Conservation (phyloP, 2,888 invertebrate genomes). For the Spatulosminthurus flaviceps region DNA sequence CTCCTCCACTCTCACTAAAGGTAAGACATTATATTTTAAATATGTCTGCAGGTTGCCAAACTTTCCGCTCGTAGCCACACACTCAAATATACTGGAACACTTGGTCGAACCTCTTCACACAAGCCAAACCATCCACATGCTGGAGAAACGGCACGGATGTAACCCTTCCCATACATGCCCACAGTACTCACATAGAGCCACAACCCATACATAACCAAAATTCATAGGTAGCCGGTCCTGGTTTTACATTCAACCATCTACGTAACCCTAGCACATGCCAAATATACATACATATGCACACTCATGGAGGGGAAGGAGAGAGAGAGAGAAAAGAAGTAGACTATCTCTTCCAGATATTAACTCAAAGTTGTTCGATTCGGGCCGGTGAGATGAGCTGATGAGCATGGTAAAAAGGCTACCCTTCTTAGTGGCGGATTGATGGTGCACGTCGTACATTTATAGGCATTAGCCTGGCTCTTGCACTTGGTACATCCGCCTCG, state of each 20-base stretch:
- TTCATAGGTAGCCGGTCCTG: too few relatives aligned
- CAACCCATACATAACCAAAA: too few relatives aligned
- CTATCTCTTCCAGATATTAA: slow-evolving; percentile 1
- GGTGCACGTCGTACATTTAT: slow-evolving; percentile 18
- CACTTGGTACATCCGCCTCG: not conserved
- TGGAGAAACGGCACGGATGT: not conserved
- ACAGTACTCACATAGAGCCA: too few relatives aligned
- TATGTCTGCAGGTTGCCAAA: slow-evolving; percentile 26
- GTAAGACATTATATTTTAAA: slow-evolving; percentile 35
- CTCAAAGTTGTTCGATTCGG: slow-evolving; percentile 13
- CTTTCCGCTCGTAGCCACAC: not conserved
- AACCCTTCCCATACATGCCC: too few relatives aligned
- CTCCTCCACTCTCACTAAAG: slow-evolving; percentile 21
- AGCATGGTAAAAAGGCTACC: slow-evolving; percentile 34
- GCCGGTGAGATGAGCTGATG: slow-evolving; percentile 32
- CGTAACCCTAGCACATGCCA: not conserved
- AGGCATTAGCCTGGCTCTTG: not conserved
- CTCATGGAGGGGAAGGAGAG: not conserved
- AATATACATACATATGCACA: too few relatives aligned
- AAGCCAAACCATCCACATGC: not conserved
- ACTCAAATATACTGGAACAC: not conserved
- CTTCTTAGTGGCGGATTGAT: slow-evolving; percentile 22
- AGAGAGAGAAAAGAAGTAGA: not conserved
- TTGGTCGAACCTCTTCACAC: not conserved
- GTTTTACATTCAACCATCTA: not conserved